Percentiles rank a stretch among this genome's conserved stretches.
Conservation (phyloP, 2,797 vertebrate species). For the Acanthornis magna region DNA sequence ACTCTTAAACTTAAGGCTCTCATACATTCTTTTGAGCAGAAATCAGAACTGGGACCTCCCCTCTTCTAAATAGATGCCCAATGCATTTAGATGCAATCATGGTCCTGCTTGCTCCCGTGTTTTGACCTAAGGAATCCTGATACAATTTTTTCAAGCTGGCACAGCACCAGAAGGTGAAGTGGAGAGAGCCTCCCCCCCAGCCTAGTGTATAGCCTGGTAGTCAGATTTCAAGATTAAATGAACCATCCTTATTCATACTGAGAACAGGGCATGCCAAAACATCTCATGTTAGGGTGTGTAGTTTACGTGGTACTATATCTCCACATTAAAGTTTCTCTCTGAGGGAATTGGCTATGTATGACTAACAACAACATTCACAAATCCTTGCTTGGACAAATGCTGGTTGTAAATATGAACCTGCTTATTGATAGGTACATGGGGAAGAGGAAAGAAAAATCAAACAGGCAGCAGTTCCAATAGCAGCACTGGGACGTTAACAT, state of each 20-base stretch:
- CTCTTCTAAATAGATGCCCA: neutral
- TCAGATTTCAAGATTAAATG: neutral
- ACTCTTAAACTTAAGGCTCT: neutral
- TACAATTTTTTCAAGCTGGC: neutral
- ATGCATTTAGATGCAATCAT: neutral
- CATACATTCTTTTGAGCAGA: neutral
- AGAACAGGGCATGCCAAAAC: neutral
- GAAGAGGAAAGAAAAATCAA: neutral
- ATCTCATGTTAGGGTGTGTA: neutral
- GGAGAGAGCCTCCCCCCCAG: neutral
- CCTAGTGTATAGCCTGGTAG: neutral
- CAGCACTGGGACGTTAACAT: neutral
- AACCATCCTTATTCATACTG: neutral
- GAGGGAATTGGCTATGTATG: neutral
- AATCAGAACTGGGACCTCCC: neutral
- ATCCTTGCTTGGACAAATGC: neutral
- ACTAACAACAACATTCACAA: neutral
- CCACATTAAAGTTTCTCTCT: neutral
- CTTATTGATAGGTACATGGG: neutral
- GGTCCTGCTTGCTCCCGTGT: neutral
- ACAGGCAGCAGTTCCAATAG: neutral
- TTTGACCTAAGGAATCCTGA: neutral
- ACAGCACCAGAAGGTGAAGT: neutral
- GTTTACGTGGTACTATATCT: neutral
- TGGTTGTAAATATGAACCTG: neutral